Evolutionary conservation across 2,797 vertebrate genomes (phyloP), one percentile per base, ranked within the genome.

Genomic region (Microctenopoma stevenorrisi): DNA sequence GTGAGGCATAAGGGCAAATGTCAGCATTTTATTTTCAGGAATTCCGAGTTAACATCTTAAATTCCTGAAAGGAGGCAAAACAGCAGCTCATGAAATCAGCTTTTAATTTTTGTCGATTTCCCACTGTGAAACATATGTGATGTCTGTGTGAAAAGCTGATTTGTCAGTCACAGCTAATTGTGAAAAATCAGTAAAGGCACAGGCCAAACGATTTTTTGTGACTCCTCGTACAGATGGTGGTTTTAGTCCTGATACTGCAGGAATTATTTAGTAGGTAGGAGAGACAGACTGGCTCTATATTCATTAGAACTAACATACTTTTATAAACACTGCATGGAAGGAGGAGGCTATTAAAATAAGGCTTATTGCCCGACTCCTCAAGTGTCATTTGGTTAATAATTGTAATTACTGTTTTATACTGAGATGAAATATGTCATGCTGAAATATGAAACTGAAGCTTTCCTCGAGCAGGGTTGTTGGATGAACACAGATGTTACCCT

Each of bases 1-100:
- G 62, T 52, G 60, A 65, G 63, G 26, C 46, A 55, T 77, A 43
- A 54, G 62, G 73, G 73, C 58, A 70, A 73, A 64, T 62, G 63
- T 81, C 85, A 86, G 83, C 81, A 63, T 61, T 89, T 84, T 82
- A 60, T 72, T 74, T 77, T 40, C 68, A 78, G 62, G 54, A 79
- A 79, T 78, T 68, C 58, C 72, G 40, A 59, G 18, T 72, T 47
- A 74, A 80, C 61, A 58, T 65, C 64, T 26, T 25, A 9, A 80
- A 70, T 56, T 67, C 76, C 76, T 63, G 40, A 9, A 22, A 66
- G 76, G 61, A 71, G 55, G 61, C 68, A 37, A 69, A 83, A 85
- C 76, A 79, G 68, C 72, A 65, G 76, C 73, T 84, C 71, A 74
- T 75, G 38, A 84, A 88, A 80, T 84, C 64, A 54, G 68, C 75